Evolutionary conservation across 1,140 invertebrate genomes (phyloP).

Genomic region (Aphaenogaster ashmeadi): DNA sequence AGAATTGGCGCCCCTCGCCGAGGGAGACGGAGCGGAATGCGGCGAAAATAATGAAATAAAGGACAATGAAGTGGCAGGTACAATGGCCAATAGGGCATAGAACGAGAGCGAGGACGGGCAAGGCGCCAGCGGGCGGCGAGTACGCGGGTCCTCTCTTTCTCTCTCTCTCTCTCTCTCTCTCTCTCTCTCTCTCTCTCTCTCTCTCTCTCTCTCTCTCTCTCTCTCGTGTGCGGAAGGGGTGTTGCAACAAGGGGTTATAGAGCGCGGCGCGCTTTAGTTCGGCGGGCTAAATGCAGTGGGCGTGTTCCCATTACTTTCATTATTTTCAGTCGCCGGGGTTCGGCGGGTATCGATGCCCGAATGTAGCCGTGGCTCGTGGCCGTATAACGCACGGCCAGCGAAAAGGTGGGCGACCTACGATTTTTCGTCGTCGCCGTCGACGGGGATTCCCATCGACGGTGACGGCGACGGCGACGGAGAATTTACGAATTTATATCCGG

Average conservation of each 20-base stretch:
- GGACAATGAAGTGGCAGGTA: conserved; percentile 82
- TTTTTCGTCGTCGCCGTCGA: neutral
- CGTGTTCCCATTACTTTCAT: conserved; percentile 79
- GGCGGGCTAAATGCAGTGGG: conserved; percentile 77
- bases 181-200: neutral
- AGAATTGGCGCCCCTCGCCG: conserved; percentile 66
- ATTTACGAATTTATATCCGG: conserved; percentile 1
- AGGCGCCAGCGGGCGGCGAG: conserved; percentile 53
- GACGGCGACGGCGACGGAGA: neutral
- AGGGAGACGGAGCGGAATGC: conserved; percentile 74
- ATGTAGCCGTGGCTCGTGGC: neutral
- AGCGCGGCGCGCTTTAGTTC: conserved; percentile 72
- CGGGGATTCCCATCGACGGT: neutral
- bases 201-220: neutral
- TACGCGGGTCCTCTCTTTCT: neutral
- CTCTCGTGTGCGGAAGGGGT: conserved; percentile 26
- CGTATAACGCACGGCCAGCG: conserved; percentile 5
- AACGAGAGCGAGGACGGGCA: conserved; percentile 65
- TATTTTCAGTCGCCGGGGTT: conserved; percentile 76
- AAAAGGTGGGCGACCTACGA: conserved; percentile 24
- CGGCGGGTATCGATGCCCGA: conserved; percentile 72
- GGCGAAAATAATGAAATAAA: conserved; percentile 83
- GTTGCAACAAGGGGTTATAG: conserved; percentile 23
- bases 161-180: neutral
- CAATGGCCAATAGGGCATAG: conserved; percentile 73